Evolutionary conservation across 2,888 invertebrate species (phyloP).

Genomic region (Ypsolopha scabrella): DNA sequence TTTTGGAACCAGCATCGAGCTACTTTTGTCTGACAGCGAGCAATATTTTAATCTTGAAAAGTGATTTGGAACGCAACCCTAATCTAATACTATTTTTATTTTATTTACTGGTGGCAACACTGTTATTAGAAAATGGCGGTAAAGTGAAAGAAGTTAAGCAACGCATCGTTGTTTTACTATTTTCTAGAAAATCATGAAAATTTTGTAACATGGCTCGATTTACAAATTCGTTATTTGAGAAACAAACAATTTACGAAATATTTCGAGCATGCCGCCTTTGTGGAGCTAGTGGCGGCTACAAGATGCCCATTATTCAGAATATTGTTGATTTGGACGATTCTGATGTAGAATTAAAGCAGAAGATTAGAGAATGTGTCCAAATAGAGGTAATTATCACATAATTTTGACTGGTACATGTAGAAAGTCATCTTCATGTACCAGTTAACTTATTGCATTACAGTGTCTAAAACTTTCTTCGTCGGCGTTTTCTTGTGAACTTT

Average conservation of each 20-base stretch:
- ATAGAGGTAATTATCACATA: constrained; percentile 39
- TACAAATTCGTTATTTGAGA: constrained; percentile 32
- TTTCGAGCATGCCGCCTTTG: constrained; percentile 60
- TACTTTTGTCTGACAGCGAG: no score
- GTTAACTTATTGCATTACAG: no score
- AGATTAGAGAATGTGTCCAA: constrained; percentile 57
- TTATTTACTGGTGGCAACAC: no score
- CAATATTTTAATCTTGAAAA: no score
- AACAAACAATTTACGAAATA: constrained; percentile 50
- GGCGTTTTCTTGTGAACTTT: no score
- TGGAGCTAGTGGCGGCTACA: constrained; percentile 60
- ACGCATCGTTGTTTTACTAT: constrained; percentile 1
- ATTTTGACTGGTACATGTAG: no score
- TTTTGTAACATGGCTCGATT: constrained; percentile 32
- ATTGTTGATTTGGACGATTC: constrained; percentile 33
- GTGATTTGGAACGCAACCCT: no score
- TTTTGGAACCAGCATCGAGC: no score
- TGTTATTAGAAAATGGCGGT: not conserved
- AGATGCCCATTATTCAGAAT: constrained; percentile 62
- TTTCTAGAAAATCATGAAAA: not conserved
- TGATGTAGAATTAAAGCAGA: constrained; percentile 43
- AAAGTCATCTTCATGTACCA: no score
- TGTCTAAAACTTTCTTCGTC: no score
- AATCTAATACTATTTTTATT: not conserved
- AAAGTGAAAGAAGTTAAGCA: not conserved